Conservation (phyloP, 2,888 invertebrate species). For the Dioctria rufipes region DNA sequence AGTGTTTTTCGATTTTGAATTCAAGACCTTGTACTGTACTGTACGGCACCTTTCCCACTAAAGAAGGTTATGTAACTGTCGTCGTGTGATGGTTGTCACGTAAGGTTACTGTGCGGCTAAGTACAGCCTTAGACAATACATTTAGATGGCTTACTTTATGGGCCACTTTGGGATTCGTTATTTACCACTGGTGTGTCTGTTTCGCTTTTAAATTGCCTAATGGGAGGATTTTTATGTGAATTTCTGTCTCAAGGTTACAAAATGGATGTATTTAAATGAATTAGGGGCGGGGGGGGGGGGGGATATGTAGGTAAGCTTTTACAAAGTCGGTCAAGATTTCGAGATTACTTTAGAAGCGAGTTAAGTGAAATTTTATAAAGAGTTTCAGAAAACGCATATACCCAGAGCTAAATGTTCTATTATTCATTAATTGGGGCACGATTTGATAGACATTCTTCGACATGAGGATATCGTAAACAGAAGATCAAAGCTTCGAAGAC, state of each 20-base stretch:
- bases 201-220: conserved; percentile 27
- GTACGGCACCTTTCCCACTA: conserved; percentile 2
- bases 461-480: too few species aligned
- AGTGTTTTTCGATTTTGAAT: conserved; percentile 1
- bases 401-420: too few species aligned
- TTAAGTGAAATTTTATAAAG: too few species aligned
- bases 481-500: too few species aligned
- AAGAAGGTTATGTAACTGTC: background rate
- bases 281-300: too few species aligned
- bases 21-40: background rate
- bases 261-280: conserved; percentile 18
- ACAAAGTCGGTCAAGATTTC: too few species aligned
- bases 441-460: too few species aligned
- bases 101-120: conserved; percentile 32
- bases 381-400: too few species aligned
- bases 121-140: background rate
- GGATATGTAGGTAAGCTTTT: too few species aligned
- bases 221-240: conserved; percentile 22
- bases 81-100: conserved; percentile 27
- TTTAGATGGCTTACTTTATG: conserved; percentile 15
- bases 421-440: too few species aligned
- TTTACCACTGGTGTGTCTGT: conserved; percentile 38
- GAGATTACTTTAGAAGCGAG: too few species aligned
- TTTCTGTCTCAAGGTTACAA: conserved; percentile 43
- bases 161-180: conserved; percentile 15